Evolutionary conservation across 2,797 vertebrate species (phyloP), one percentile per base, ranked within the genome.

Genomic region (Glossophaga mutica): DNA sequence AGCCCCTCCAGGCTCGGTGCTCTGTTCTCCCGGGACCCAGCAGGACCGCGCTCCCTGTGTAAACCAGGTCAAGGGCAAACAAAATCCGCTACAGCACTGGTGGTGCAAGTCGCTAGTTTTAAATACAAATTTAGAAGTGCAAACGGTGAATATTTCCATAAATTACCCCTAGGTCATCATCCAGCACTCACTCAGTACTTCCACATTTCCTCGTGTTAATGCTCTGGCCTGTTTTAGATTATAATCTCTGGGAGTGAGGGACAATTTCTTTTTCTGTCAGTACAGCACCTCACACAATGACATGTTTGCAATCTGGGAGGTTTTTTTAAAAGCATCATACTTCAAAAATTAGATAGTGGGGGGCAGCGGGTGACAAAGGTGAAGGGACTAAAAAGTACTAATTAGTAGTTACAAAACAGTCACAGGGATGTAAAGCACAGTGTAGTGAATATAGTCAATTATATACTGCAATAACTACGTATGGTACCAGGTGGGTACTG

Each of bases 271-370:
- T 32, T 85, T 39, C 50, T 34, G 10, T 26, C 39, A 32, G 73
- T 42, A 59, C 6, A n/a, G 59, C 16, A 46, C 48, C 42, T 12
- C 12, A 37, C 32, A 39, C 29, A 39, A 15, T 46, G 79, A 29
- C 7, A 16, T 26, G n/a, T 59, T 92, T 78, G 62, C 44, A 59
- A 5, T 70, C 10, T 29, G 37, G 46, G 52, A 71, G 10, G 1
- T 14, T 2, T 67, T 71, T 22, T 21, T 18, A 9, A 18, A 15
- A 83, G 32, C 24, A 29, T 78, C 29, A 0, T 18, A 22, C 44
- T 90, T 83, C 14, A 46, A 92, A 90, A 90, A 48, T 50, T 12
- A 59, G 12, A 37, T 32, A 92, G 74, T n/a, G 6, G 46, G 29
- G 32, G 9, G 15, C 29, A 4, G 32, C 32, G 9, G 46, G 46